phyloP scores from a whole-genome alignment of 2,113 vertebrate genomes.

The Dicentrarchus labrax region DNA sequence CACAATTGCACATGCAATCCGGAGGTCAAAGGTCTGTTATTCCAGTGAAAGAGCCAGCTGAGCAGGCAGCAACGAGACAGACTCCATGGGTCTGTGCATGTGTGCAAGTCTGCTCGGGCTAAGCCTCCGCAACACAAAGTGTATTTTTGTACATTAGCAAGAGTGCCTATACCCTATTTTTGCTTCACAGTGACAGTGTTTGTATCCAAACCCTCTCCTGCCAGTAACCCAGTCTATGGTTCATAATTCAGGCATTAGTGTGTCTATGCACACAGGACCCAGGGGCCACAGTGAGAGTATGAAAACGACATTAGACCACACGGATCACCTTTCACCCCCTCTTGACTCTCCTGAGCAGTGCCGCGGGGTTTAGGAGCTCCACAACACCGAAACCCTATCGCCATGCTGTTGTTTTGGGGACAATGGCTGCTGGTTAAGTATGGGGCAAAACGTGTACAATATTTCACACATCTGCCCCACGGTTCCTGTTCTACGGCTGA shows the following conservation, averaged over 20 bases:
- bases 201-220: conserved; percentile 23
- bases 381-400: conserved; percentile 75
- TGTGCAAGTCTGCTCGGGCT: conserved; percentile 14
- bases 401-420: conserved; percentile 74
- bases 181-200: conserved; percentile 11
- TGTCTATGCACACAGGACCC: conserved; percentile 56
- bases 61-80: conserved; percentile 20
- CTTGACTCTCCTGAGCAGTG: conserved; percentile 58
- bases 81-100: conserved; percentile 22
- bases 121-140: background rate
- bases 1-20: conserved; percentile 30
- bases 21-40: conserved; percentile 77
- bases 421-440: conserved; percentile 77
- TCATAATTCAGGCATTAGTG: conserved; percentile 59
- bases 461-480: conserved; percentile 55
- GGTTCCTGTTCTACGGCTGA: conserved; percentile 49
- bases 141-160: conserved; percentile 41
- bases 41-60: conserved; percentile 69
- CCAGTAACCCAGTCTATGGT: conserved; percentile 33
- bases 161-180: conserved; percentile 30
- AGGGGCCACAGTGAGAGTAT: conserved; percentile 67
- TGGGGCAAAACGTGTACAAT: conserved; percentile 59
- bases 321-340: conserved; percentile 81
- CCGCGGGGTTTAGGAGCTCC: conserved; percentile 65
- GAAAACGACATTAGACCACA: conserved; percentile 71